Evolutionary conservation across 1,140 invertebrate species (phyloP).

Genomic region (Cydia splendana): DNA sequence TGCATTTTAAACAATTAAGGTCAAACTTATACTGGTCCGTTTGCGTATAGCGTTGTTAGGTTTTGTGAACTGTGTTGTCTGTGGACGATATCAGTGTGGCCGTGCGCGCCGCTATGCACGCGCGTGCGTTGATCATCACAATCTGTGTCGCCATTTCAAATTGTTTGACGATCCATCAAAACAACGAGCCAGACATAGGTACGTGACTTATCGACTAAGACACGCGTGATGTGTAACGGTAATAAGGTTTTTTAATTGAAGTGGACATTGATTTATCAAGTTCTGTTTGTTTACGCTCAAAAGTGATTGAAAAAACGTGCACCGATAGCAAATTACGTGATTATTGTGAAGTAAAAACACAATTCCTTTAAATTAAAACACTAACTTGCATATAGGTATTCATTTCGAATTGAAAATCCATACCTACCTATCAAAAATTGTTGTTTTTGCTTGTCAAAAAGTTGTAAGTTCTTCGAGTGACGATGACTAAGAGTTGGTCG

Average conservation of each 20-base stretch:
- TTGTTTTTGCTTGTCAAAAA: not conserved
- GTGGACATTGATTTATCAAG: not conserved
- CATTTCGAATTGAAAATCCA: no score
- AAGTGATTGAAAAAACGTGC: not conserved
- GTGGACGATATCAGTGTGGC: constrained; percentile 11
- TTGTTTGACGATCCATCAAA: constrained; percentile 5
- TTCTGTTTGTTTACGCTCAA: not conserved
- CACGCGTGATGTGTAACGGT: not conserved
- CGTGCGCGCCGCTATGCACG: constrained; percentile 12
- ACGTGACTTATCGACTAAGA: constrained; percentile 10
- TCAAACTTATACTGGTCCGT: not conserved
- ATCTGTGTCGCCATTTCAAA: not conserved
- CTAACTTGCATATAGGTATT: not conserved
- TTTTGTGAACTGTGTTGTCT: constrained; percentile 6
- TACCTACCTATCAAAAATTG: not conserved
- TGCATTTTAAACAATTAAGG: not conserved
- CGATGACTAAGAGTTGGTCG: not conserved
- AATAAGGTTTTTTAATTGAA: constrained; percentile 1
- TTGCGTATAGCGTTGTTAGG: not conserved
- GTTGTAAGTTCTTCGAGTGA: not conserved
- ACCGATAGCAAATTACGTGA: not conserved
- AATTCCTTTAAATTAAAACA: not conserved
- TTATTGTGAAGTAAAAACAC: not conserved
- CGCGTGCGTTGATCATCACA: not conserved
- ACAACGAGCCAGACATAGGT: constrained; percentile 11